Conservation (phyloP, 2,113 vertebrate species). For the Brevimyrus niger region DNA sequence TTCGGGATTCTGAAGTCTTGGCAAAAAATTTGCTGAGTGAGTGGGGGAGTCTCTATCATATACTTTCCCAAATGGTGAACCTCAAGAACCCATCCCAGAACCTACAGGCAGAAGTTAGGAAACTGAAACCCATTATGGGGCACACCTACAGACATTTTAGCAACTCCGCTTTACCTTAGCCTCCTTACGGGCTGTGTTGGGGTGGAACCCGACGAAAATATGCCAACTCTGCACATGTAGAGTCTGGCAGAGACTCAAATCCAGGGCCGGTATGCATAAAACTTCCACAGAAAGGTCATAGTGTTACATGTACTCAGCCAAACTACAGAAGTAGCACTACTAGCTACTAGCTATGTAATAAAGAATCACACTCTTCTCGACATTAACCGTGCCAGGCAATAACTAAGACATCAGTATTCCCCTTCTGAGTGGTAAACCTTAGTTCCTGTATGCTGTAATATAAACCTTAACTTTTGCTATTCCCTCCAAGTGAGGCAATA, state of each 20-base stretch:
- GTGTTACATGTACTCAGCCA: neutral
- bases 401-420: neutral
- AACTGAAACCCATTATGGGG: neutral
- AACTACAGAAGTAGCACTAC: neutral
- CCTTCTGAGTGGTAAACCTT: neutral
- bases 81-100: neutral
- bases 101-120: neutral
- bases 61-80: neutral
- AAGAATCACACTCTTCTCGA: neutral
- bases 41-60: neutral
- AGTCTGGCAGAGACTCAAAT: neutral
- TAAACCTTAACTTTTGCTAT: neutral
- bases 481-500: neutral
- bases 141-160: neutral
- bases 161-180: neutral
- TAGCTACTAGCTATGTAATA: neutral
- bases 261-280: no score
- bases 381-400: neutral
- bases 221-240: neutral
- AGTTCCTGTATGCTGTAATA: neutral
- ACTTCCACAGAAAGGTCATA: no score
- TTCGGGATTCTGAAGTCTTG: neutral
- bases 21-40: neutral
- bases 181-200: neutral
- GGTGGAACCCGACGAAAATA: neutral